A percentile compares a stretch with the other conserved stretches of the same genome.
phyloP scores from a whole-genome alignment of 2,113 vertebrate genomes.

The Kobus ellipsiprymnus region DNA sequence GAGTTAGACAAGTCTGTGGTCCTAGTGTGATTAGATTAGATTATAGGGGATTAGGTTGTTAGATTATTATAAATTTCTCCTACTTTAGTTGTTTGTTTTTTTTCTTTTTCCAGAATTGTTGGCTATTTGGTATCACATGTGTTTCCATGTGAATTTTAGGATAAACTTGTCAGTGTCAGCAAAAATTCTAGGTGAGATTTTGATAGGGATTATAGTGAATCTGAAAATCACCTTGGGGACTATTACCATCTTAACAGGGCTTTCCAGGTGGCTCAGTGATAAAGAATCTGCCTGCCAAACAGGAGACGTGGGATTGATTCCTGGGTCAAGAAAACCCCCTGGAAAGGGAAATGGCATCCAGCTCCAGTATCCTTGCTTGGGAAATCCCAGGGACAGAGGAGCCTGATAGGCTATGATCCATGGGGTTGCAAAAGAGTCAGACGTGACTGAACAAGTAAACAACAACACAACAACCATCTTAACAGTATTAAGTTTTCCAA shows the following conservation, averaged over 20 bases:
- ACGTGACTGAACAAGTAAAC: not conserved
- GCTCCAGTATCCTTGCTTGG: not conserved
- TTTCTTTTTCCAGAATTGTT: not conserved
- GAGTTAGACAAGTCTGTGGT: not conserved
- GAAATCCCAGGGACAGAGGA: not conserved
- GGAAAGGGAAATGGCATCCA: not conserved
- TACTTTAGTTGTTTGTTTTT: not conserved
- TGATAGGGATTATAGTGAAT: not conserved
- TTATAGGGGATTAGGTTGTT: too few species aligned
- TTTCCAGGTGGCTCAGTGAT: not conserved
- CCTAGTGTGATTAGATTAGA: too few species aligned
- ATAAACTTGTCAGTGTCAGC: not conserved
- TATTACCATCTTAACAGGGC: not conserved
- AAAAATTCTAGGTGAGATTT: not conserved
- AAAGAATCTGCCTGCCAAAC: not conserved
- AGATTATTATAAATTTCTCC: not conserved
- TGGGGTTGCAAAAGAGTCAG: not conserved
- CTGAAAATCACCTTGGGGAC: not conserved
- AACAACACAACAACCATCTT: not conserved
- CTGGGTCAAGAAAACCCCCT: not conserved
- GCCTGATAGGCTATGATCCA: not conserved
- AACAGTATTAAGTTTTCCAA: not conserved
- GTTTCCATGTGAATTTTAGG: not conserved
- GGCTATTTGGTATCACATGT: not conserved
- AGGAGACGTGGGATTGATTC: accelerated